Percentiles rank a stretch among this genome's conserved stretches.
Evolutionary conservation across 2,888 invertebrate genomes (phyloP).

Genomic region (Cryptophagus acutangulus): DNA sequence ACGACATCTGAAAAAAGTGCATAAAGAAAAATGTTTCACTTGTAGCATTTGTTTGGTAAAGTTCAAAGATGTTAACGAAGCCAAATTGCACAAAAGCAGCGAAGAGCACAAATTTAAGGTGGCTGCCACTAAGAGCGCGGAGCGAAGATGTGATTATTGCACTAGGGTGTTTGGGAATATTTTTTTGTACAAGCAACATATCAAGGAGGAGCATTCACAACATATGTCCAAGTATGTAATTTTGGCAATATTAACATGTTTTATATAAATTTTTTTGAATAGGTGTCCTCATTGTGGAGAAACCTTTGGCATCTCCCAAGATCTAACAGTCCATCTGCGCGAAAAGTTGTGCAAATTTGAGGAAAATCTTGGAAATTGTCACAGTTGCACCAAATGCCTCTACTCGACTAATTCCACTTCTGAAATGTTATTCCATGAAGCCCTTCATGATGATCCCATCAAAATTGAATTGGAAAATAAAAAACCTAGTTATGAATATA

Average conservation of each 20-base stretch:
- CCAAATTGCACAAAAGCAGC: constrained; percentile 62
- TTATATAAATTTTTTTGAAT: constrained; percentile 30
- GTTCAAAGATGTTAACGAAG: constrained; percentile 58
- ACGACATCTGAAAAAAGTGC: constrained; percentile 60
- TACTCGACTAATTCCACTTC: constrained; percentile 62
- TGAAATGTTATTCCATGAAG: constrained; percentile 69
- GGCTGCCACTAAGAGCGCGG: constrained; percentile 44
- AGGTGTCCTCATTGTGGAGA: constrained; percentile 70
- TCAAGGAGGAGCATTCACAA: constrained; percentile 57
- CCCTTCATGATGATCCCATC: constrained; percentile 57
- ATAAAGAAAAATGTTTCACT: constrained; percentile 57
- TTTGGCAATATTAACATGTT: too few species aligned
- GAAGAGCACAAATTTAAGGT: constrained; percentile 46
- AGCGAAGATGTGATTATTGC: constrained; percentile 62
- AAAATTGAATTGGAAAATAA: constrained; percentile 36
- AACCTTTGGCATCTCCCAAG: constrained; percentile 66
- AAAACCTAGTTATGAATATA: constrained; percentile 50
- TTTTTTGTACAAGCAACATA: constrained; percentile 58
- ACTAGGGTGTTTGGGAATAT: constrained; percentile 52
- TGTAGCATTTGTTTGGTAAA: constrained; percentile 65
- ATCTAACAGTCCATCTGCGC: constrained; percentile 67
- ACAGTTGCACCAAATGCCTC: constrained; percentile 55
- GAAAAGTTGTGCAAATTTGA: constrained; percentile 55
- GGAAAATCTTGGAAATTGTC: constrained; percentile 18
- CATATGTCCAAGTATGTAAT: constrained; percentile 57